Evolutionary conservation across 2,888 invertebrate species (phyloP), one percentile per base, ranked within the genome.

Genomic region (Sinopyrophorus schimmeli): DNA sequence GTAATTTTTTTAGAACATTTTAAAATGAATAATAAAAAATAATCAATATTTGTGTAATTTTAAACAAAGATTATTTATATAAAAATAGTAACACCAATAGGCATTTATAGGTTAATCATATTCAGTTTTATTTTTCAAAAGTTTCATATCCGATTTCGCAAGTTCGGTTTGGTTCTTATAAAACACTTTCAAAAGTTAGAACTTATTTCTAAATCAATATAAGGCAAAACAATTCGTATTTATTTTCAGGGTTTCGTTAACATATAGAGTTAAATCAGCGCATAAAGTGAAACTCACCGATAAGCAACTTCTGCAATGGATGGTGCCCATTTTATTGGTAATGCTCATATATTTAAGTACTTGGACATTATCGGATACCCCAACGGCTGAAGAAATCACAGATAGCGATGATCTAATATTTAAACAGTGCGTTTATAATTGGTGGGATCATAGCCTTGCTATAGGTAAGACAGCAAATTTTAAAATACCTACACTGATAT

Each of bases 361-460:
- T 0, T 95, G 95, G 95, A 92, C 93, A 0, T 78, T 92, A 12
- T 90, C 91, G 1, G 86, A 89, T 31, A 90, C 92, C 1, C 92
- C 92, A 1, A 81, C 80, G 56, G 90, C 89, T 20, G 87, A 88
- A 76, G 84, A 83, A 63, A 90, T 91, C 59, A 78, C 81, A 47
- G 89, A 90, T 68, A 82, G 84, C 59, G 77, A 78, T 59, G 86
- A 85, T 39, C 77, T 93, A 52, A 87, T 88, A 70, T 94, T 93
- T 75, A 89, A 87, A 67, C 90, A 92, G 67, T 95, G 95, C 74
- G 82, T 86, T 18, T 91, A 89, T 72, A 92, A 92, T 66, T 93
- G 92, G 90, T 95, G 94, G 93, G 92, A 92, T 78, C 93, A 93
- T 73, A 91, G 90, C 70, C 79, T 92, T 69, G 90, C 91, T 30